Conservation (phyloP, 2,113 vertebrate species). For the Sapayoa aenigma region DNA sequence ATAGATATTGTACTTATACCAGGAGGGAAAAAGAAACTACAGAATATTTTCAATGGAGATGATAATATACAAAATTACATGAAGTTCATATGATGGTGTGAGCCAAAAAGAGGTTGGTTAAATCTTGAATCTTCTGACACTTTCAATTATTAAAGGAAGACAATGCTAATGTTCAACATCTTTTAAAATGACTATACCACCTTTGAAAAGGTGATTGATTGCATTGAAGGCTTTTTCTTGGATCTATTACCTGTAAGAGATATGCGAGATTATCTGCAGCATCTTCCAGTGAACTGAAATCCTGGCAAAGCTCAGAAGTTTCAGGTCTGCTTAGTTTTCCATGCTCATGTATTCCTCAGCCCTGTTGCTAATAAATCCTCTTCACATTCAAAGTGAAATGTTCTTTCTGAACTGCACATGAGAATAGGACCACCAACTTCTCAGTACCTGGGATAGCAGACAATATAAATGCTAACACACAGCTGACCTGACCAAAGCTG, state of each 20-base stretch:
- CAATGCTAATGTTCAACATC: not conserved
- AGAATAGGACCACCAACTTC: conserved; percentile 4
- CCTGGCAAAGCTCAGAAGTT: not conserved
- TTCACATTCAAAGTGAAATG: not conserved
- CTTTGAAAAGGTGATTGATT: not conserved
- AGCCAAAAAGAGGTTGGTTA: not conserved
- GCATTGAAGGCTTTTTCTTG: not conserved
- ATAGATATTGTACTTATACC: not conserved
- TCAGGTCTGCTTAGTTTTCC: not conserved
- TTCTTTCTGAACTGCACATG: not conserved
- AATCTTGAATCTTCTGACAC: not conserved
- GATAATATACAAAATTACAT: not conserved
- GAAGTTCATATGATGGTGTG: not conserved
- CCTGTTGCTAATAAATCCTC: not conserved
- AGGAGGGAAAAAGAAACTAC: not conserved
- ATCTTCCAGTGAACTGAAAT: not conserved
- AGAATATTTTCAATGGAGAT: not conserved
- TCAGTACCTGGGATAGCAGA: not conserved
- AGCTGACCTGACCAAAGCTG: not conserved
- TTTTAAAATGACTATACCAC: not conserved
- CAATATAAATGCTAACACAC: not conserved
- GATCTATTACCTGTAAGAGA: not conserved
- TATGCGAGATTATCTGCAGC: not conserved
- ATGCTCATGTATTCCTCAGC: not conserved
- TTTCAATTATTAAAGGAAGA: not conserved